Conservation (phyloP, 2,888 invertebrate genomes). For the Halocaridina rubra region DNA sequence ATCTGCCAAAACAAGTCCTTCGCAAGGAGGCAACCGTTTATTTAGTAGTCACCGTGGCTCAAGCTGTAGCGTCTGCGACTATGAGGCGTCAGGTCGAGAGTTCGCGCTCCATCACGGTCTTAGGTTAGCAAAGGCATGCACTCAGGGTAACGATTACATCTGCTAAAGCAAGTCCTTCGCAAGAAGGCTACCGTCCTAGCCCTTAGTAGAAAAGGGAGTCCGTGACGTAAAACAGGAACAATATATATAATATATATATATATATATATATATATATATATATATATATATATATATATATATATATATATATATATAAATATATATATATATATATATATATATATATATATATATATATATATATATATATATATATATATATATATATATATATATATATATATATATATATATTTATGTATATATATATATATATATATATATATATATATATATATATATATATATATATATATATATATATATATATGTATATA, state of each 20-base stretch:
- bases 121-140: no score
- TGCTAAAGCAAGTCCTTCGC: no score
- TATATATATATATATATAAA: constrained; percentile 4
- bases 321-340: constrained; percentile 8
- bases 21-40: not conserved
- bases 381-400: not conserved
- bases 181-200: no score
- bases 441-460: not conserved
- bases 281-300: constrained; percentile 8
- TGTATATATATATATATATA: not conserved
- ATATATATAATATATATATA: not conserved
- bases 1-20: no score
- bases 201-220: no score
- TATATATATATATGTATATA: no score
- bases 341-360: constrained; percentile 8
- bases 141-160: no score
- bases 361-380: constrained; percentile 8
- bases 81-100: no score
- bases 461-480: not conserved
- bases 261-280: not conserved
- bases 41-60: no score
- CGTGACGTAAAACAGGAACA: not conserved
- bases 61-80: no score
- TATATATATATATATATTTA: not conserved
- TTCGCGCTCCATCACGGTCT: no score